Evolutionary conservation across 2,113 vertebrate genomes (phyloP).

Genomic region (Charina bottae): DNA sequence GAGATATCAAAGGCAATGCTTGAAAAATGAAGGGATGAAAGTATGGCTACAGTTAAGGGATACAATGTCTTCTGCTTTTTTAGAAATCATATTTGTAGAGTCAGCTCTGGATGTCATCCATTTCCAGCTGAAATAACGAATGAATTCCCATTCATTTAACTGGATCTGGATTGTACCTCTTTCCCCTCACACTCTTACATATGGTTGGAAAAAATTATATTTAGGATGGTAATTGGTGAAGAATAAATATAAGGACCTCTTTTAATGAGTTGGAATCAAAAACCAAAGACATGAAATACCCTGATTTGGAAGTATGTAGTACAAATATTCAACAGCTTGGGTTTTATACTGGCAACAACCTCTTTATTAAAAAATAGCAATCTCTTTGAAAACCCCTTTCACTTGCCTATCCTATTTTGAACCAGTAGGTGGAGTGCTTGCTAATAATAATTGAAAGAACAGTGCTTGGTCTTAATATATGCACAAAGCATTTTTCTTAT

Average conservation of each 20-base stretch:
- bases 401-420: conserved; percentile 69
- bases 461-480: conserved; percentile 71
- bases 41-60: background rate
- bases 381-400: conserved; percentile 35
- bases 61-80: background rate
- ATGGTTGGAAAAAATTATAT: conserved; percentile 20
- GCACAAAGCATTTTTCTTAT: conserved; percentile 72
- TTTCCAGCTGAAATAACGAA: background rate
- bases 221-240: conserved; percentile 42
- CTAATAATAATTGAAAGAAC: conserved; percentile 78
- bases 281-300: conserved; percentile 19
- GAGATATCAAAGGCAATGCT: background rate
- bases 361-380: conserved; percentile 12
- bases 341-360: conserved; percentile 42
- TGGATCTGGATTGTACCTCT: background rate
- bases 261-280: conserved; percentile 41
- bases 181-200: conserved; percentile 21
- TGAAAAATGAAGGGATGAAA: background rate
- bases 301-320: conserved; percentile 27
- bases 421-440: conserved; percentile 91
- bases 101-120: background rate
- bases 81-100: background rate
- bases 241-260: conserved; percentile 40
- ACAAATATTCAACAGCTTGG: conserved; percentile 37
- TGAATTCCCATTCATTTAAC: background rate